phyloP scores from a whole-genome alignment of 2,113 vertebrate species.

The Pedetes capensis region DNA sequence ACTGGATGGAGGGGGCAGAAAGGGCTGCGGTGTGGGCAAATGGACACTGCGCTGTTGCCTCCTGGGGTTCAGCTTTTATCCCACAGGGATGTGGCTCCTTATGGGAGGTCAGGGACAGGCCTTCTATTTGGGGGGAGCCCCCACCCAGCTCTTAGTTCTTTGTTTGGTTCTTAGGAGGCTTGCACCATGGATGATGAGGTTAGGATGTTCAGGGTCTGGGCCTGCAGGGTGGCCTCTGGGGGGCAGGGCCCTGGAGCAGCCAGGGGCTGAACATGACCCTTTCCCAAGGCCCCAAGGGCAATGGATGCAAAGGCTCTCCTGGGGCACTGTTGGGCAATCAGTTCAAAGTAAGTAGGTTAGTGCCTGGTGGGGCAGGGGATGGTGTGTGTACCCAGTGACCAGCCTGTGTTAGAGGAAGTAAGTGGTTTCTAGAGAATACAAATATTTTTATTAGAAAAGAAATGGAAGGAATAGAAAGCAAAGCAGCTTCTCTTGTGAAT shows the following conservation, averaged over 20 bases:
- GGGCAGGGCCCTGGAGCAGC: neutral
- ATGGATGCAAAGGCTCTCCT: neutral
- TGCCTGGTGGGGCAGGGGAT: neutral
- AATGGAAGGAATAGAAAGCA: constrained; percentile 18
- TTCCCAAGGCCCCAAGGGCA: neutral
- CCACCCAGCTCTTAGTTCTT: neutral
- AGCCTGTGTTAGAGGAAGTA: neutral
- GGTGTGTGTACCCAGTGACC: neutral
- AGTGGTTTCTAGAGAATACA: neutral
- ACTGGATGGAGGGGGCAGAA: neutral
- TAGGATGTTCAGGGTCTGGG: neutral
- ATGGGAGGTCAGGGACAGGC: neutral
- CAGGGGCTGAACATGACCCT: neutral
- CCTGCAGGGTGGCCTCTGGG: neutral
- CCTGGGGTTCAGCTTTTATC: neutral
- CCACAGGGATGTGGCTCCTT: neutral
- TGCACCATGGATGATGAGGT: neutral
- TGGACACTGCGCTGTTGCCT: neutral
- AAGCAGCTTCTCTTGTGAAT: neutral
- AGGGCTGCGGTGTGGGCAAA: neutral
- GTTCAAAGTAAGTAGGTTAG: neutral
- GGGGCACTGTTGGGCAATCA: neutral
- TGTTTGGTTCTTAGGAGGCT: neutral
- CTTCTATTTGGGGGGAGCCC: neutral
- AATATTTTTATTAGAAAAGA: constrained; percentile 5